Percentiles rank a stretch among this genome's conserved stretches.
Evolutionary conservation across 2,888 invertebrate species (phyloP).

Genomic region (Portevinia maculata): DNA sequence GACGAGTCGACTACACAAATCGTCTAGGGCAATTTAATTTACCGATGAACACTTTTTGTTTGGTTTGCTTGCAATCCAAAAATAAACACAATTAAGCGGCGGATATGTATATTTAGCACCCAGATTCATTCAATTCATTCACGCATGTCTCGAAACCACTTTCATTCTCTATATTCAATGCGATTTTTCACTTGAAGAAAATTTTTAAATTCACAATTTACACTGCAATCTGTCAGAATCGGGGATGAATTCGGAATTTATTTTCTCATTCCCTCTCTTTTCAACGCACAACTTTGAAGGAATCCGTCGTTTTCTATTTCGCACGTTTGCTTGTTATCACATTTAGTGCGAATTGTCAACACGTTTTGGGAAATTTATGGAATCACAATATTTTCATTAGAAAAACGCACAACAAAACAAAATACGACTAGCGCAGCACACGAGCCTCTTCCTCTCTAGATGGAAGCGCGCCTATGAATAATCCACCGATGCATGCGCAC

Average conservation of each 20-base stretch:
- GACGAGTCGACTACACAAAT: constrained; percentile 16
- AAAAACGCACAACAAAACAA: constrained; percentile 45
- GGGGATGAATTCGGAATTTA: constrained; percentile 29
- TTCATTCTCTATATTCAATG: constrained; percentile 31
- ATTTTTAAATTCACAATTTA: constrained; percentile 21
- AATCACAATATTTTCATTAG: constrained; percentile 30
- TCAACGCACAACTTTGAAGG: constrained; percentile 56
- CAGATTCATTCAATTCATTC: constrained; percentile 74
- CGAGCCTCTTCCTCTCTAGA: constrained; percentile 80
- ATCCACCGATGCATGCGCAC: constrained; percentile 76
- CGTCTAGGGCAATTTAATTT: constrained; percentile 23
- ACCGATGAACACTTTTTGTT: constrained; percentile 23
- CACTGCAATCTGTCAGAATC: constrained; percentile 69
- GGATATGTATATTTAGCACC: constrained; percentile 53
- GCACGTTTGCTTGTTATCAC: constrained; percentile 59
- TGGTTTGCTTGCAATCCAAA: constrained; percentile 74
- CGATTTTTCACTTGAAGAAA: constrained; percentile 29
- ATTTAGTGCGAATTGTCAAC: constrained; percentile 41
- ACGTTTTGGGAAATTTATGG: constrained; percentile 24
- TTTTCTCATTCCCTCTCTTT: constrained; percentile 62
- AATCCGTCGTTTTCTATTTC: constrained; percentile 54
- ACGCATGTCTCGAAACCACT: constrained; percentile 72
- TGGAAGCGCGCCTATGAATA: constrained; percentile 82
- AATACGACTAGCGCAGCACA: constrained; percentile 55
- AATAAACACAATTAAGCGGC: constrained; percentile 76